Evolutionary conservation across 53 echinoderm and acorn worm genomes (phyloP), one percentile per base, ranked within the genome.

Genomic region (Mesocentrotus franciscanus): DNA sequence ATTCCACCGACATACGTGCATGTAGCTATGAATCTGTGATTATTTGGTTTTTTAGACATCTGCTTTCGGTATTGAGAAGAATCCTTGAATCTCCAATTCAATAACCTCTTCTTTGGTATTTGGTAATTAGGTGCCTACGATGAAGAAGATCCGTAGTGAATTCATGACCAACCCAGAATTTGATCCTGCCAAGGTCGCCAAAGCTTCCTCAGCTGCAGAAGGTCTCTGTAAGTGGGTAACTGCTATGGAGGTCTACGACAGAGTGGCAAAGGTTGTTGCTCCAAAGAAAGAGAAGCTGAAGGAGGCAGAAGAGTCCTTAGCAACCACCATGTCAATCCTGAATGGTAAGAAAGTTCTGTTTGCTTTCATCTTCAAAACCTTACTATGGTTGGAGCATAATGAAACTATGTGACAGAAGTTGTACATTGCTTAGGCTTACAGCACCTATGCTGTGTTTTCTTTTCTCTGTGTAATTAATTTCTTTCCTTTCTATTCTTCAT

Each of bases 191-290:
- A 99, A 99, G 93, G 99, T 97, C 33, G 97, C 98, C 91, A 99
- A 99, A 90, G 99, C 99, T 20, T 99, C 99, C 2, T 98, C 98
- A 1, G 98, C 99, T 11, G 98, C 97, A 18, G 99, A 99, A 92
- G 99, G 99, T 87, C 95, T 99, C 74, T 97, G 97, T 33, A 94
- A 96, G 89, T 97, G 97, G 97, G 97, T 96, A 2, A 95, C 97
- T 95, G 99, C 99, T 61, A 98, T 98, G 99, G 99, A 98, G 95
- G 99, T 98, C 49, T 99, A 99, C 49, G 99, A 99, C 96, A 95
- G 99, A 68, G 98, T 99, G 49, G 99, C 99, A 62, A 99, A 99
- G 85, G 99, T 99, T 89, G 99, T 99, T 10, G 99, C 99, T 56
- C 99, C 99, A 18, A 99, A 99, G 98, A 99, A 98, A 85, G 98